Evolutionary conservation across 2,113 vertebrate genomes (phyloP).

Genomic region (Sinocyclocheilus anshuiensis): DNA sequence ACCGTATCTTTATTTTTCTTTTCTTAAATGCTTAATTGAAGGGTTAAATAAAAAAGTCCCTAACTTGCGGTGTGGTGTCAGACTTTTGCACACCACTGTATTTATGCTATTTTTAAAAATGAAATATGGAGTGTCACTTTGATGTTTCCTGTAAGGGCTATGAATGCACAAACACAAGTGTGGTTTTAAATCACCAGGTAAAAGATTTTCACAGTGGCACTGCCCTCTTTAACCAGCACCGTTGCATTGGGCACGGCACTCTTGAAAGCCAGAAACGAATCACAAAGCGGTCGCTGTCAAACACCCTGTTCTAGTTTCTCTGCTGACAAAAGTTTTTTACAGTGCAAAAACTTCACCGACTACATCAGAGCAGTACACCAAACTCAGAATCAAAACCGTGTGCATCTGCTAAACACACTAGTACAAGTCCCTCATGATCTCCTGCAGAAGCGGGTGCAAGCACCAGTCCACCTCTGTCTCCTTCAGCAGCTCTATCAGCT

Average conservation of each 20-base stretch:
- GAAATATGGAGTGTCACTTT: not conserved
- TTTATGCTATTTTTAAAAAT: not conserved
- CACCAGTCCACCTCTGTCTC: constrained; percentile 94
- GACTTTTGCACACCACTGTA: not conserved
- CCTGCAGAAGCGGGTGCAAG: constrained; percentile 94
- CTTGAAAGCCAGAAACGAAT: too few relatives aligned
- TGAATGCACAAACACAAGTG: not conserved
- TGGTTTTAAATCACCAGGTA: too few relatives aligned
- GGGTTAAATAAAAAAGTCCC: too few relatives aligned
- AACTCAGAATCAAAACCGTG: too few relatives aligned
- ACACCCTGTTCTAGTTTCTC: not conserved
- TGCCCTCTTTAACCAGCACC: too few relatives aligned
- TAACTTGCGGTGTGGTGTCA: not conserved
- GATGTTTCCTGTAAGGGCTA: not conserved
- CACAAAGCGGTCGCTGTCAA: too few relatives aligned
- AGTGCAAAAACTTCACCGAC: constrained; percentile 43
- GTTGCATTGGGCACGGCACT: too few relatives aligned
- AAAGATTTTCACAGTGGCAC: too few relatives aligned
- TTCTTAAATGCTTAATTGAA: too few relatives aligned
- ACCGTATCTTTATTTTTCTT: not conserved
- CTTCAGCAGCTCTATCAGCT: constrained; percentile 91
- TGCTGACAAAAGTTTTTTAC: not conserved
- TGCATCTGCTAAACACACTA: constrained; percentile 61
- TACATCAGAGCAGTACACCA: not conserved
- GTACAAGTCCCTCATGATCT: constrained; percentile 98